These are phyloP conservation scores for Pycnomerus fuliginosus DNA, from an alignment of 2,888 invertebrate species.

Conservation along the genomic window DNA sequence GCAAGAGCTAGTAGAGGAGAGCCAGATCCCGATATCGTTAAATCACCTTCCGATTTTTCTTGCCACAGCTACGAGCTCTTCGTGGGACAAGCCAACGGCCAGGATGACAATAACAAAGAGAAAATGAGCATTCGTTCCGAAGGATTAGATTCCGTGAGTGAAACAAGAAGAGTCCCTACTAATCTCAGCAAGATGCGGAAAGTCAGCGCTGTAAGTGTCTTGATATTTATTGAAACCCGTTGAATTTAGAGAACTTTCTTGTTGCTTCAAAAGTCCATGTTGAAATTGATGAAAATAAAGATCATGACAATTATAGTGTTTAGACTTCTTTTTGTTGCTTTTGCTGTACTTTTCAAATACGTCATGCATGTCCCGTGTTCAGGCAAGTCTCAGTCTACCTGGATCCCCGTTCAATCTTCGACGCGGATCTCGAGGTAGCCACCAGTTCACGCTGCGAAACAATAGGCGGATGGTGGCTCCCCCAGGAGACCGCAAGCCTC, in stretches of 20 bases:
- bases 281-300: slow-evolving; percentile 41
- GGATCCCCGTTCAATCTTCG: slow-evolving; percentile 95
- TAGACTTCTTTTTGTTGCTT: slow-evolving; percentile 38
- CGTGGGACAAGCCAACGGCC: slow-evolving; percentile 84
- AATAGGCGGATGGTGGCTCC: slow-evolving; percentile 76
- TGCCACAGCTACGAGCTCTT: slow-evolving; percentile 91
- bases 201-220: slow-evolving; percentile 87
- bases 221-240: slow-evolving; percentile 45
- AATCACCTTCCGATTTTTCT: slow-evolving; percentile 89
- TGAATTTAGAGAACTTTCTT: slow-evolving; percentile 34
- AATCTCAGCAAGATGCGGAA: slow-evolving; percentile 74
- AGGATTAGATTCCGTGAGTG: slow-evolving; percentile 89
- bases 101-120: slow-evolving; percentile 86
- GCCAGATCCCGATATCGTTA: slow-evolving; percentile 68
- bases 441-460: slow-evolving; percentile 87
- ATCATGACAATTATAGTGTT: slow-evolving; percentile 56
- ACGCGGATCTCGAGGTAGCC: slow-evolving; percentile 86
- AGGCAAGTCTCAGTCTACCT: slow-evolving; percentile 96
- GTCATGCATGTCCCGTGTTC: slow-evolving; percentile 53
- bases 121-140: slow-evolving; percentile 85
- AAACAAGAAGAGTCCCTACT: slow-evolving; percentile 64
- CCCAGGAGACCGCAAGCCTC: slow-evolving; percentile 87
- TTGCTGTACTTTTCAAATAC: slow-evolving; percentile 27
- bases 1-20: slow-evolving; percentile 66
- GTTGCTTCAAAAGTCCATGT: slow-evolving; percentile 32